phyloP scores from a whole-genome alignment of 1,140 invertebrate genomes.

The Micrasema minimum region DNA sequence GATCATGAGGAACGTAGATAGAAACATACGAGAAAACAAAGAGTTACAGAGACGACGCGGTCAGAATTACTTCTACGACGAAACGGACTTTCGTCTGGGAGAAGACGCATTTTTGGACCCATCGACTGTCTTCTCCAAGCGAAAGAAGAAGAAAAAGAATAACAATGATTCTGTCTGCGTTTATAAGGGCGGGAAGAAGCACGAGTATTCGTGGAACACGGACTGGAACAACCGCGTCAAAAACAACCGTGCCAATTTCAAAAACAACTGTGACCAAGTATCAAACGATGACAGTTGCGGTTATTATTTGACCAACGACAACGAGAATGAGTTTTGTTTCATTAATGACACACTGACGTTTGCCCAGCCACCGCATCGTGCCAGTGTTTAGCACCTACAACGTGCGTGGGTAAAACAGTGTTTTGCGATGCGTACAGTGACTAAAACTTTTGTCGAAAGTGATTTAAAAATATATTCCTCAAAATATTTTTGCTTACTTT shows the following conservation, averaged over 20 bases:
- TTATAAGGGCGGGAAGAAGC: conserved; percentile 32
- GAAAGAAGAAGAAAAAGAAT: conserved; percentile 58
- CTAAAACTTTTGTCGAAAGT: conserved; percentile 17
- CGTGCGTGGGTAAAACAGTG: not conserved
- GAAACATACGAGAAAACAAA: conserved; percentile 57
- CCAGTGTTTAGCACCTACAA: conserved; percentile 56
- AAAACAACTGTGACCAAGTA: conserved; percentile 55
- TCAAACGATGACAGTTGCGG: conserved; percentile 65
- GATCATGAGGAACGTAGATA: conserved; percentile 63
- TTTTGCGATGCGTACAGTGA: conserved; percentile 2
- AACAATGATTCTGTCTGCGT: conserved; percentile 47
- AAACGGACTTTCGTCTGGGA: conserved; percentile 63
- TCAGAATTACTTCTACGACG: conserved; percentile 66
- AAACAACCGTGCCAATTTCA: conserved; percentile 15
- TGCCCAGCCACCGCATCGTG: conserved; percentile 60
- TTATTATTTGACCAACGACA: conserved; percentile 63
- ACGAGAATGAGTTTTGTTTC: conserved; percentile 61
- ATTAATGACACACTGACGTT: conserved; percentile 64
- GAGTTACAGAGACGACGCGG: conserved; percentile 52
- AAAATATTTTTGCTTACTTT: conserved; percentile 32
- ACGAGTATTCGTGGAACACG: conserved; percentile 48
- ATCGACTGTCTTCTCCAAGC: conserved; percentile 63
- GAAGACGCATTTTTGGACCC: conserved; percentile 65
- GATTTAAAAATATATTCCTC: conserved; percentile 33
- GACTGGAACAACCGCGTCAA: conserved; percentile 19